These are phyloP conservation scores for Thermophis baileyi DNA, from an alignment of 2,113 vertebrate species.

Conservation along the genomic window DNA sequence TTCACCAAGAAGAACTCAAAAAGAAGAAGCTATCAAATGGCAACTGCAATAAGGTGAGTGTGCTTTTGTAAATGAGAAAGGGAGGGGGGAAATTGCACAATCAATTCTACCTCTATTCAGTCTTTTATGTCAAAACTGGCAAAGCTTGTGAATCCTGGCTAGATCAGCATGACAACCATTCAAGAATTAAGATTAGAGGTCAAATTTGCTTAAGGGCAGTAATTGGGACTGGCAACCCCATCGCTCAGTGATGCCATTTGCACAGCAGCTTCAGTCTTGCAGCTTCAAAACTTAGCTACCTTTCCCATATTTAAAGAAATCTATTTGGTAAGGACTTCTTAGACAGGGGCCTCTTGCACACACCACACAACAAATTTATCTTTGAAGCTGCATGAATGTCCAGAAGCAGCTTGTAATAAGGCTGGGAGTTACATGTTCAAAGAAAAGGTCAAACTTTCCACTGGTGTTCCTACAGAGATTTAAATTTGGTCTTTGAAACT, in stretches of 20 bases:
- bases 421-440: neutral
- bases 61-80: constrained; percentile 30
- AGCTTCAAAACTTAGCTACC: too few species aligned
- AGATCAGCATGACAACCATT: constrained; percentile 45
- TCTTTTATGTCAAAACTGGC: constrained; percentile 38
- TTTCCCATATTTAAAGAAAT: neutral
- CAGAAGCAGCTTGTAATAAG: neutral
- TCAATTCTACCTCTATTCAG: constrained; percentile 47
- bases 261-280: neutral
- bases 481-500: neutral
- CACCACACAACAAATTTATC: neutral
- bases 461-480: neutral
- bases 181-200: neutral
- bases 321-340: neutral
- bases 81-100: constrained; percentile 42
- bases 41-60: constrained; percentile 51
- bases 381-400: neutral
- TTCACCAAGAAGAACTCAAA: constrained; percentile 14
- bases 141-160: constrained; percentile 9
- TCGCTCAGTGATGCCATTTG: neutral
- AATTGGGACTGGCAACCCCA: neutral
- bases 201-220: neutral
- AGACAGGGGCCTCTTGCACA: neutral
- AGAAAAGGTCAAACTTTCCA: neutral
- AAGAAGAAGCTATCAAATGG: neutral